phyloP scores from a whole-genome alignment of 2,888 invertebrate genomes.

The Morpho helenor region DNA sequence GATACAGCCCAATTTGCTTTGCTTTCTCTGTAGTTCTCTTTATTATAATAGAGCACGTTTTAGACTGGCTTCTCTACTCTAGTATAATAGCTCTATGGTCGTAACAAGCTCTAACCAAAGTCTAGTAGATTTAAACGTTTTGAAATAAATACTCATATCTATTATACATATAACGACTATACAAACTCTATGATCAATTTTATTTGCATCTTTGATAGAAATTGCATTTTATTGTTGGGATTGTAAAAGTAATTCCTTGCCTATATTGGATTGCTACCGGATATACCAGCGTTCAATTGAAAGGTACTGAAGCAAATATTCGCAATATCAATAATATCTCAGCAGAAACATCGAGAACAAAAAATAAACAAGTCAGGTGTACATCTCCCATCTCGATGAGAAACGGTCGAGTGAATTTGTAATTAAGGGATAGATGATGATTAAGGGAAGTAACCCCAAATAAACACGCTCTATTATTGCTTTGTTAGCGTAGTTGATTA shows the following conservation, averaged over 20 bases:
- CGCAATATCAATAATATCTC: conserved; percentile 72
- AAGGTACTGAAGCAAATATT: conserved; percentile 46
- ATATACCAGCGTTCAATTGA: conserved; percentile 53
- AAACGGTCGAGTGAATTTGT: conserved; percentile 54
- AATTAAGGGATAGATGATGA: conserved; percentile 73
- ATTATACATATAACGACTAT: too few species aligned
- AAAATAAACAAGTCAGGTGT: conserved; percentile 67
- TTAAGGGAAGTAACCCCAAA: conserved; percentile 65
- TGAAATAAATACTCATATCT: too few species aligned
- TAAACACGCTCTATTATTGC: conserved; percentile 33
- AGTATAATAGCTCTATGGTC: too few species aligned
- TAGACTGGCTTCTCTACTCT: too few species aligned
- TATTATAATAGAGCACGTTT: too few species aligned
- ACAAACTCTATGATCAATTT: too few species aligned
- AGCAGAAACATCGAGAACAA: conserved; percentile 55
- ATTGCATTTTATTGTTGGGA: too few species aligned
- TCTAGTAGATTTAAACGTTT: too few species aligned
- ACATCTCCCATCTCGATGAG: conserved; percentile 50
- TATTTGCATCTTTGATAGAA: too few species aligned
- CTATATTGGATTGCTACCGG: conserved; percentile 27
- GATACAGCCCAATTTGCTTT: too few species aligned
- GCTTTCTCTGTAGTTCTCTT: too few species aligned
- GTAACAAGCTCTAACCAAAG: too few species aligned
- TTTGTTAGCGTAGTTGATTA: conserved; percentile 55
- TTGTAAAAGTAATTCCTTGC: neutral